Conservation (phyloP, 2,888 invertebrate species). For the Watsonalla cultraria region DNA sequence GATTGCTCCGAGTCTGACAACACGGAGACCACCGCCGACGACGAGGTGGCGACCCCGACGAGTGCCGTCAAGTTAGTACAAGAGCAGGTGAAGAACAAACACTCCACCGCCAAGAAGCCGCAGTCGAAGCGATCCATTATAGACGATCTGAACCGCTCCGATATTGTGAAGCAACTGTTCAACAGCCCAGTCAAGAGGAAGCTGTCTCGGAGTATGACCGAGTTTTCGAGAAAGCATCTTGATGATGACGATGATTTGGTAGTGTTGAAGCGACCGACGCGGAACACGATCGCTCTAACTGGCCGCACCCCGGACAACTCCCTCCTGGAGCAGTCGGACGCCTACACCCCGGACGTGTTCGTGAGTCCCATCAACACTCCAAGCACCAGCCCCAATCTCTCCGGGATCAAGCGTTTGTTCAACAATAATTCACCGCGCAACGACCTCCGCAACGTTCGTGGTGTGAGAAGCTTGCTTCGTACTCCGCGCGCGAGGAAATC, state of each 20-base stretch:
- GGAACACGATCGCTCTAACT: constrained; percentile 33
- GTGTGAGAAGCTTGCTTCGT: constrained; percentile 36
- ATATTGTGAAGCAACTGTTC: constrained; percentile 64
- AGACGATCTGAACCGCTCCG: constrained; percentile 61
- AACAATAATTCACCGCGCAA: constrained; percentile 39
- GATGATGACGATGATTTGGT: constrained; percentile 41
- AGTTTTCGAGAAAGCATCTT: constrained; percentile 50
- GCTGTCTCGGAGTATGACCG: constrained; percentile 69
- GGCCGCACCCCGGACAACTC: constrained; percentile 33
- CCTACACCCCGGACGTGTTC: constrained; percentile 49
- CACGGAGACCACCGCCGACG: constrained; percentile 25
- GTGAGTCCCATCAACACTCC: constrained; percentile 56
- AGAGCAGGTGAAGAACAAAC: constrained; percentile 65
- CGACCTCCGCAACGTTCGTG: constrained; percentile 41
- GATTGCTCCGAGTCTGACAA: constrained; percentile 29
- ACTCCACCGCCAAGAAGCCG: constrained; percentile 71
- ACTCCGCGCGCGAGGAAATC: constrained; percentile 46
- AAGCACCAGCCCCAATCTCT: constrained; percentile 35
- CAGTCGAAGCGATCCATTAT: constrained; percentile 66
- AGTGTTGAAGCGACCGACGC: constrained; percentile 20
- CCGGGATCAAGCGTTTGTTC: constrained; percentile 47
- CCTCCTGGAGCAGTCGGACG: constrained; percentile 28
- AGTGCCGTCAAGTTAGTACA: constrained; percentile 50
- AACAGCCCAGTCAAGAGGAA: constrained; percentile 71
- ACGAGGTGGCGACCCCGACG: constrained; percentile 55